Evolutionary conservation across 2,113 vertebrate genomes (phyloP), one percentile per base, ranked within the genome.

Genomic region (Eolophus roseicapilla): DNA sequence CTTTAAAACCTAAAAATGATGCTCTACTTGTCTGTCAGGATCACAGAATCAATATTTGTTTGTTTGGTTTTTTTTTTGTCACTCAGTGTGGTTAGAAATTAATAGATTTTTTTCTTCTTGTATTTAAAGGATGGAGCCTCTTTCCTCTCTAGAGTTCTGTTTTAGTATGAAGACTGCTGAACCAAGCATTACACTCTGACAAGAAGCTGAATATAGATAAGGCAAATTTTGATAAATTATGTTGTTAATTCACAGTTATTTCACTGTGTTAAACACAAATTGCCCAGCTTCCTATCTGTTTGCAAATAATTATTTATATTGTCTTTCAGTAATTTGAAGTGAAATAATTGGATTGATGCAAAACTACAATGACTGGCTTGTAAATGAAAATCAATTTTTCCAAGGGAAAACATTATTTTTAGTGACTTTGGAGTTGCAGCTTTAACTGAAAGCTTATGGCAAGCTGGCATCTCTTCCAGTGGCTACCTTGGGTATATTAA

Each of bases 341-440:
- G 28, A 96, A 96, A 20, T 86, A 89, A 95, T 62, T 76, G 67
- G 37, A 86, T 90, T 94, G 49, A 82, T 79, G 49, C 50, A 92
- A 71, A 94, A 65, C 57, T 86, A 12, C 75, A 88, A 5, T 47
- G 76, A 78, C 33, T 75, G 37, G 13, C 73, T 88, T 81, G 43
- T 80, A 92, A 96, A 90, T 39, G 53, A 74, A 91, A 93, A 94
- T 88, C 28, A 81, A 0, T 88, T 93, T 89, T 94, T 89, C 63
- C 37, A 21, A 63, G 73, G 5, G 46, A 94, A 91, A 50, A 49
- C 31, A 28, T 55, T 86, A 63, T 75, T 89, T 94, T 89, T 62
- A 67, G 37, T 89, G 84, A 76, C 43, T 88, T 79, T 1, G 3
- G 24, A 71, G 59, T 55, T 71, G 43, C 46, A 68, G 17, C 69